A percentile compares a stretch with the other conserved stretches of the same genome.
phyloP scores from a whole-genome alignment of 1,140 invertebrate genomes.

The Andricus grossulariae region DNA sequence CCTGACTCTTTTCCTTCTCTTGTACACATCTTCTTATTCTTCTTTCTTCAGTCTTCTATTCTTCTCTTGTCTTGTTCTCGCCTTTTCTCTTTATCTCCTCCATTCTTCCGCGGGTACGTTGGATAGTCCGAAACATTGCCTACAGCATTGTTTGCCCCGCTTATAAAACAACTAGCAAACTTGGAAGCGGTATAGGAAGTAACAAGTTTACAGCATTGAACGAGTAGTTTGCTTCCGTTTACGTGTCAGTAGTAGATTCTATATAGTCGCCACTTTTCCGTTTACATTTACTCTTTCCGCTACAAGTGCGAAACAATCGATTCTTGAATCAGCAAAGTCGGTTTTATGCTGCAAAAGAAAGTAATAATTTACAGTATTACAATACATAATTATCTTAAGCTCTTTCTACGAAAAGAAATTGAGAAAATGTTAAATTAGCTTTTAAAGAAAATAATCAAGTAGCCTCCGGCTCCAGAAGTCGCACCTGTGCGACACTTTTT shows the following conservation, averaged over 20 bases:
- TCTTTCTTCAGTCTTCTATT: neutral
- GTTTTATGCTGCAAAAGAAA: no score
- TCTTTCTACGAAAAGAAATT: no score
- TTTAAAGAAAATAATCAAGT: neutral
- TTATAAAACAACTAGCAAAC: constrained; percentile 4
- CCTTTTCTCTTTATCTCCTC: neutral
- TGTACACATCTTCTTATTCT: no score
- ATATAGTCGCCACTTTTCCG: no score
- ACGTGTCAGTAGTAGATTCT: no score
- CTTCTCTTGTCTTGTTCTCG: neutral
- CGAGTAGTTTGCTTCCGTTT: neutral
- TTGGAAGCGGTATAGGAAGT: neutral
- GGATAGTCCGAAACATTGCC: neutral
- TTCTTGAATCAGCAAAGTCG: no score
- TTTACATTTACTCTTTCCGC: no score
- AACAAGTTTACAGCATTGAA: neutral
- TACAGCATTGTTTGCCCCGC: neutral
- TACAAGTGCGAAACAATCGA: no score
- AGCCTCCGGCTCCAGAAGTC: neutral
- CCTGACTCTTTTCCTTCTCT: neutral
- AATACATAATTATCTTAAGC: no score
- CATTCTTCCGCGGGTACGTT: neutral
- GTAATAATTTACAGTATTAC: no score
- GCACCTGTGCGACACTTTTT: constrained; percentile 15
- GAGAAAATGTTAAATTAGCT: neutral